A percentile compares a stretch with the other conserved stretches of the same genome.
Evolutionary conservation across 2,888 invertebrate species (phyloP).

Genomic region (Tenthredo amoena): DNA sequence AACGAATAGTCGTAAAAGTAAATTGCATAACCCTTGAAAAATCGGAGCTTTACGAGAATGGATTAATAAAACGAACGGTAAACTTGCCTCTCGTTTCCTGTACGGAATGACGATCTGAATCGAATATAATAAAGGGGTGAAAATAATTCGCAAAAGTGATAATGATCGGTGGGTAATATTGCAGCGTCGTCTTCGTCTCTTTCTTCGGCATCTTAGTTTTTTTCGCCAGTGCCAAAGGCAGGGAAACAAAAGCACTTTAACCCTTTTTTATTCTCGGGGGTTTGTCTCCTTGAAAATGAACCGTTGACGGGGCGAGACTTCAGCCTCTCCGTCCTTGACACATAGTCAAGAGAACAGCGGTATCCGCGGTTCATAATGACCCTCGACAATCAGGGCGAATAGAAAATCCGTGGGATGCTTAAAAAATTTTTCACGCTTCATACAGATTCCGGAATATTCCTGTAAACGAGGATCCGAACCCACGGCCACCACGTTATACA

Average conservation of each 20-base stretch:
- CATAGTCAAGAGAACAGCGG: constrained; percentile 42
- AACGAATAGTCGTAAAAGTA: constrained; percentile 35
- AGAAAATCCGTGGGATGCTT: constrained; percentile 32
- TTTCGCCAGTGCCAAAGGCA: neutral
- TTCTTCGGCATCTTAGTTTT: neutral
- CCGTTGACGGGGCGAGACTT: constrained; percentile 39
- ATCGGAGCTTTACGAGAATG: neutral
- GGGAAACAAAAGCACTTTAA: constrained; percentile 13
- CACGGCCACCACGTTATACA: neutral
- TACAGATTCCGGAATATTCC: neutral
- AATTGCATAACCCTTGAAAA: neutral
- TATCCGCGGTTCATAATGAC: constrained; percentile 34
- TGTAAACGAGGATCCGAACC: neutral
- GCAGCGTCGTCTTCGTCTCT: neutral
- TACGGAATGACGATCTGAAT: neutral
- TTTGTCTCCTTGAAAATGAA: constrained; percentile 9
- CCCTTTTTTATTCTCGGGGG: neutral
- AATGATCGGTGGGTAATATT: neutral
- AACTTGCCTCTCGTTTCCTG: neutral
- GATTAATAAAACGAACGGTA: neutral
- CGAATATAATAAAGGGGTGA: neutral
- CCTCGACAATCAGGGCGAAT: constrained; percentile 39
- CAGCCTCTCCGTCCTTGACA: constrained; percentile 17
- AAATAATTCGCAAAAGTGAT: neutral
- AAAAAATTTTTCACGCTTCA: constrained; percentile 10